phyloP scores from a whole-genome alignment of 2,797 vertebrate genomes.

The Onychomys leucogaster region DNA sequence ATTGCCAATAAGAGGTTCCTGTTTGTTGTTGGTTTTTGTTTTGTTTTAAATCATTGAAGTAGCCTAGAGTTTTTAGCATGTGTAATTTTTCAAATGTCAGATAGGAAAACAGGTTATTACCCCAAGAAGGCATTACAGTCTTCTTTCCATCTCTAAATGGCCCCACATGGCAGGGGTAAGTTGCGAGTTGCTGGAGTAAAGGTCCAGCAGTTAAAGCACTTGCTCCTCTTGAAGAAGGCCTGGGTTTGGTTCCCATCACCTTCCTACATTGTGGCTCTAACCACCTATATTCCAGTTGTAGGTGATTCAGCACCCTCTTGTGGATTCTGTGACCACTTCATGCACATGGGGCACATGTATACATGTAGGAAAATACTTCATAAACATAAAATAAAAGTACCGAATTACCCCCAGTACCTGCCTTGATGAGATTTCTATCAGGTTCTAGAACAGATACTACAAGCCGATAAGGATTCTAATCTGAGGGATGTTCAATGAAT shows the following conservation, averaged over 20 bases:
- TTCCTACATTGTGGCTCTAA: not conserved
- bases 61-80: not conserved
- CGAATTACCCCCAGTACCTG: too few relatives aligned
- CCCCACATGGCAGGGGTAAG: too few relatives aligned
- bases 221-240: not conserved
- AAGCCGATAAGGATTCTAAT: too few relatives aligned
- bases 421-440: too few relatives aligned
- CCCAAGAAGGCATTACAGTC: not conserved
- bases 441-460: too few relatives aligned
- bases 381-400: not conserved
- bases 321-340: not conserved
- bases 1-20: not conserved
- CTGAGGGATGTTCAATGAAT: too few relatives aligned
- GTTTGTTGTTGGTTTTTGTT: not conserved
- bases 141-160: not conserved
- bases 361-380: not conserved
- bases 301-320: not conserved
- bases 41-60: not conserved
- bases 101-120: not conserved
- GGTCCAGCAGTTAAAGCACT: not conserved
- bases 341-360: too few relatives aligned
- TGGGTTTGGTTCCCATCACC: not conserved
- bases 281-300: not conserved
- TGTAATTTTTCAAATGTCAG: not conserved
- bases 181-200: not conserved